Percentiles rank a stretch among this genome's conserved stretches.
Evolutionary conservation across 2,113 vertebrate species (phyloP).

Genomic region (Trematocara unimaculatum): DNA sequence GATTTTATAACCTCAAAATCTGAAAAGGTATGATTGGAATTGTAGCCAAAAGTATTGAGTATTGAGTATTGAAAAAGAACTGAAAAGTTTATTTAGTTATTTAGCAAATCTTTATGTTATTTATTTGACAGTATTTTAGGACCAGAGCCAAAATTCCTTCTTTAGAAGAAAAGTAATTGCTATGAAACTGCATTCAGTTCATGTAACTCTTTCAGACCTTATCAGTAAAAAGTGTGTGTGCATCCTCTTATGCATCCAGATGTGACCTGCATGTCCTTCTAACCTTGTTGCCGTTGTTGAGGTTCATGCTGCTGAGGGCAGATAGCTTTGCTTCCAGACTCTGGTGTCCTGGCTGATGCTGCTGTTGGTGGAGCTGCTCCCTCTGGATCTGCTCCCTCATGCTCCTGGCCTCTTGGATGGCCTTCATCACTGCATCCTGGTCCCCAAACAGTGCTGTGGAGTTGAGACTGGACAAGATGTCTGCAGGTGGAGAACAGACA

Average conservation of each 20-base stretch:
- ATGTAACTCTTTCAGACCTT: background rate
- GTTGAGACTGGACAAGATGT: slow-evolving; percentile 98
- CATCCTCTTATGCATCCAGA: background rate
- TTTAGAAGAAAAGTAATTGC: background rate
- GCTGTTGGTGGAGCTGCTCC: slow-evolving; percentile 82
- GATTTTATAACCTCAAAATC: background rate
- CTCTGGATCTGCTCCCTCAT: slow-evolving; percentile 96
- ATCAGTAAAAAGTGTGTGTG: background rate
- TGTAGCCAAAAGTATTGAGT: background rate
- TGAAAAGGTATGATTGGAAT: background rate
- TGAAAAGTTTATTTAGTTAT: background rate
- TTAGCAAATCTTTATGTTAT: background rate
- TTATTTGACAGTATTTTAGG: background rate
- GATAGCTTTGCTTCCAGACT: slow-evolving; percentile 87
- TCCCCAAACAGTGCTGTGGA: slow-evolving; percentile 94
- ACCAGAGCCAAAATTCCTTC: background rate
- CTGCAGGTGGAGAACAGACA: slow-evolving; percentile 59
- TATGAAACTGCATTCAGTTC: background rate
- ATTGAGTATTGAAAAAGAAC: background rate
- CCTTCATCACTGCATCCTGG: slow-evolving; percentile 99
- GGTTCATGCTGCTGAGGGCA: slow-evolving; percentile 83
- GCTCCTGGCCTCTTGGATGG: slow-evolving; percentile 95
- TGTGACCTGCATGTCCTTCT: slow-evolving; percentile 5
- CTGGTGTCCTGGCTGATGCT: slow-evolving; percentile 75
- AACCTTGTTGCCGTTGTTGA: slow-evolving; percentile 98